phyloP scores from a whole-genome alignment of 2,797 vertebrate species.

The Phataginus tetradactyla region DNA sequence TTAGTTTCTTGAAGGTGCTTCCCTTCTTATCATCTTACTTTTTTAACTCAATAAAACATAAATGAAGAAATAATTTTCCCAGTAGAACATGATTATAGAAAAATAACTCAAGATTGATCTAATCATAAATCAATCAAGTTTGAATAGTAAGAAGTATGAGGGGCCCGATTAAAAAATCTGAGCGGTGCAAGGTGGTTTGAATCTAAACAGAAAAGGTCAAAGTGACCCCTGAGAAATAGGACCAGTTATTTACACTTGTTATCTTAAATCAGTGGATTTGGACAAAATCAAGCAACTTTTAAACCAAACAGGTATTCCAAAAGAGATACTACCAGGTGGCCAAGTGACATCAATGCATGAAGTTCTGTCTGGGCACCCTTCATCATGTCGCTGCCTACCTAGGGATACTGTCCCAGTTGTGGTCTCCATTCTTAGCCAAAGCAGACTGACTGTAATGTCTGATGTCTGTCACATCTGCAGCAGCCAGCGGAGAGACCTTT shows the following conservation, averaged over 20 bases:
- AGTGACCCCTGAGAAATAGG: not conserved
- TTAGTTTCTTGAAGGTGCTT: not conserved
- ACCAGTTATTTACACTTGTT: not conserved
- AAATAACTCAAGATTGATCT: not conserved
- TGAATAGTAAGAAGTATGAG: not conserved
- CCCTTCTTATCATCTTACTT: not conserved
- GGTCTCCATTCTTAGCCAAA: not conserved
- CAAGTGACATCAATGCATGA: no score
- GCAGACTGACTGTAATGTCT: not conserved
- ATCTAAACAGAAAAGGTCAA: not conserved
- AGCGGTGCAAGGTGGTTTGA: not conserved
- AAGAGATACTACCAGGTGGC: not conserved
- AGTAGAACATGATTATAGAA: not conserved
- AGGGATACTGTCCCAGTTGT: not conserved
- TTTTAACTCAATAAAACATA: conserved; percentile 5
- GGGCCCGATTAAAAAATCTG: not conserved
- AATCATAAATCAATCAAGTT: not conserved
- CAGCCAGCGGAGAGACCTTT: not conserved
- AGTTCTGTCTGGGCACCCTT: not conserved
- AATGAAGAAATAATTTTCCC: not conserved
- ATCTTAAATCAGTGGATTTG: not conserved
- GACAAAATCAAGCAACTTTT: not conserved
- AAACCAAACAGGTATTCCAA: not conserved
- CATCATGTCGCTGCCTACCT: rapidly evolving
- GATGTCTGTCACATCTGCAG: not conserved